Evolutionary conservation across 2,888 invertebrate genomes (phyloP), one percentile per base, ranked within the genome.

Genomic region (Epirrhoe alternata): DNA sequence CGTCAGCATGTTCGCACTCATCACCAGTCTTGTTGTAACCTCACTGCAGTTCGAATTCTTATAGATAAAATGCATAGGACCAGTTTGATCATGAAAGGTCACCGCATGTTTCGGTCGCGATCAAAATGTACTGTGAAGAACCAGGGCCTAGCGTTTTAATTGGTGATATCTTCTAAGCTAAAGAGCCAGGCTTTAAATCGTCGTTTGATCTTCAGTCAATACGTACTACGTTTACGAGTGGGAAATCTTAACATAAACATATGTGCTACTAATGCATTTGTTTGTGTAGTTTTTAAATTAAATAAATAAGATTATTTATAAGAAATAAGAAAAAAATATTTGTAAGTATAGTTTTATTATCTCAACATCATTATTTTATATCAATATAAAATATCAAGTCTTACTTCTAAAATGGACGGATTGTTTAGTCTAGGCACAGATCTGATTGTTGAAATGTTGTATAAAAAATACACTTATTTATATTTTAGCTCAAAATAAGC

Each of bases 21-120:
- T 82, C 55, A 82, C 83, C 0, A 75, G 75, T 16, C 70, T 83
- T 7, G 73, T 83, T 30, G 77, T 83, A 0, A 82, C 83, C n/a
- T 69, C 82, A 64, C 68, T 82, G 47, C 83, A 83, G 42, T 83
- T 83, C 54, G 77, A 74, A 1, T 75, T 82, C 58, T 70, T 81
- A 31, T 82, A 78, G 72, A 57, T 42, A 16, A 7, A 10, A 38
- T 10, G 6, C 2, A 10, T 38, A 38, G 8, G 7, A 10, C 35
- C 35, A 38, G 10, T 38, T 38, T 7, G 10, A 38, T 38, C 3
- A n/a, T n/a, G n/a, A n/a, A n/a, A n/a, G n/a, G n/a, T n/a, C n/a
- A n/a, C n/a, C n/a, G n/a, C n/a, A n/a, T n/a, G n/a, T n/a, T n/a
- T n/a, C n/a, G n/a, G n/a, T n/a, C n/a, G n/a, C n/a, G n/a, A n/a